Base-by-base conservation (phyloP, 2,888 invertebrate species). In the Dermolepida albohirtum region DNA sequence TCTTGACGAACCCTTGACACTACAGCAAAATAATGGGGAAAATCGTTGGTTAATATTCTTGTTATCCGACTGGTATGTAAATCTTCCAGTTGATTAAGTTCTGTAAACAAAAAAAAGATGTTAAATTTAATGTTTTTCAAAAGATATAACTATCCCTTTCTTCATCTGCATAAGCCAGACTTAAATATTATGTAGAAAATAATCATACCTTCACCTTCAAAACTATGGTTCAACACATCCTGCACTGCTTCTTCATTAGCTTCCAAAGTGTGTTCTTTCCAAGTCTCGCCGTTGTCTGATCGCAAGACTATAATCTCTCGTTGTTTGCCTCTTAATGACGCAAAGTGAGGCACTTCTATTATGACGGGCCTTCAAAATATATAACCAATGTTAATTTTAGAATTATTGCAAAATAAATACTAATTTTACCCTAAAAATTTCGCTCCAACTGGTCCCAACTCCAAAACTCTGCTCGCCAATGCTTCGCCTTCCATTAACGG, bases 401-500 rank as follows among this genome's bases (percentile, higher is more conserved):
- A 14, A 2, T 7, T 8, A 8, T 14, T 4, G 17, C 8, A 6
- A 7, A 39, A 62, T 84, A 29, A 4, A 8, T 8, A 4, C 85
- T 85, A 14, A 34, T 39, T 47, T n/a, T 85, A 97, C 95, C 98
- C 97, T 78, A 98, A 89, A 85, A 99, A 98, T 84, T 96, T 96
- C 51, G 96, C 97, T 67, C 94, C 96, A 64, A 96, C 93, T 11
- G 98, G 98, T 71, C 97, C 98, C 84, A 99, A 87, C 84, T 99
- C 98, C 71, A 99, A 85, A 57, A 98, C 89, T 69, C 98, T 87
- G 70, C 97, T 96, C 0, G 98, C 98, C 68, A 99, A 86, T 2
- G 98, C 98, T 84, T 99, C 99, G 11, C 98, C 98, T 83, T 99
- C 98, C 93, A 97, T 97, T 10, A 99, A 85, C 0, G 98, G 97